A percentile compares a stretch with the other conserved stretches of the same genome.
phyloP scores from a whole-genome alignment of 2,113 vertebrate species.

The Eira barbara region DNA sequence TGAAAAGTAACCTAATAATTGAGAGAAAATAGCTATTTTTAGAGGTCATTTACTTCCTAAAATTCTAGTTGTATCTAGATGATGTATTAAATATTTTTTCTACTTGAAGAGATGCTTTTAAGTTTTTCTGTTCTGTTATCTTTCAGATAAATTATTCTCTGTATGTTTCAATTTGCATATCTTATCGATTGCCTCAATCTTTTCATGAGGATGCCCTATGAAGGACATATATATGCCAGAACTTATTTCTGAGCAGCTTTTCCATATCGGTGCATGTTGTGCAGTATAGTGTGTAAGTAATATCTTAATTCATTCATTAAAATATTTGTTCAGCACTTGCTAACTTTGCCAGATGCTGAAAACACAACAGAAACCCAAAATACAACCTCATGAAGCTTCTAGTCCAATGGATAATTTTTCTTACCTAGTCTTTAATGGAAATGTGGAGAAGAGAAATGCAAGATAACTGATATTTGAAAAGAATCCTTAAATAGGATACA shows the following conservation, averaged over 20 bases:
- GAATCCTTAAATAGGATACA: background rate
- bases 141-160: background rate
- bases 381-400: background rate
- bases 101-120: background rate
- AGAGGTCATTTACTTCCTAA: background rate
- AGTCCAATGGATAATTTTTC: background rate
- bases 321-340: background rate
- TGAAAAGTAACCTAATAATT: background rate
- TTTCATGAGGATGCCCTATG: background rate
- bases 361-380: background rate
- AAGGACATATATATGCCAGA: background rate
- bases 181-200: background rate
- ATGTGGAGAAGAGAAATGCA: background rate
- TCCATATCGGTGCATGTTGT: background rate
- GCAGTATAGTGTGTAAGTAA: accelerated
- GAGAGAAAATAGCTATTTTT: background rate
- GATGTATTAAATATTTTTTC: background rate
- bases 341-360: background rate
- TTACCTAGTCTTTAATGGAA: background rate
- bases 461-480: background rate
- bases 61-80: background rate
- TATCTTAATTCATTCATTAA: background rate
- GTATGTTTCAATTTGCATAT: background rate
- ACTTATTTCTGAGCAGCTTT: background rate
- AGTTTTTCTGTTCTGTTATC: background rate